Evolutionary conservation across 2,888 invertebrate genomes (phyloP), one percentile per base, ranked within the genome.

Genomic region (Tiphia femorata): DNA sequence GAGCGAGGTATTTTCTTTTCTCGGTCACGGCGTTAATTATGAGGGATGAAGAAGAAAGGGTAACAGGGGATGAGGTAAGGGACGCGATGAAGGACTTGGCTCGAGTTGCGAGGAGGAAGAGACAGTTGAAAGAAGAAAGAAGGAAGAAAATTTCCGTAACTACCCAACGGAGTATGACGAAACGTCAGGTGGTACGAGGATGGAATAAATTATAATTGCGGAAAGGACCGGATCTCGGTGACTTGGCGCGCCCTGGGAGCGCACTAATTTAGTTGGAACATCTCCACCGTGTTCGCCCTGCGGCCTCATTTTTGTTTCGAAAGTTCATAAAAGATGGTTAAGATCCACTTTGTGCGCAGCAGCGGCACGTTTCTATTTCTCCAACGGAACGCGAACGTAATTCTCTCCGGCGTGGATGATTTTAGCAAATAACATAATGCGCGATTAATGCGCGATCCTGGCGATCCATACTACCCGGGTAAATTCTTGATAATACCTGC

Each of bases 131-230:
- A 48, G 33, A 44, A 30, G 14, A 48, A 38, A 44, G 27, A 21
- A 35, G 7, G 35, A n/a, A n/a, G n/a, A n/a, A n/a, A n/a, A n/a
- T n/a, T n/a, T n/a, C n/a, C n/a, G n/a, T n/a, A n/a, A n/a, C n/a
- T n/a, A n/a, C n/a, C 3, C 29, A 30, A 2, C 16, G 14, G 21
- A 29, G 16, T 54, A 42, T 49, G 54, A 49, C 35, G n/a, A 46
- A 49, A 49, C 37, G 44, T 49, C 44, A 49, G 38, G 43, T 49
- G 49, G 30, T 12, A 49, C 12, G 40, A 38, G 23, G 19, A 38
- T 21, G 38, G 43, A 43, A 49, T 49, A 55, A 44, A 55, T 55
- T 55, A 55, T 44, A 49, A 55, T 55, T 43, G 49, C 40, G 49
- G 38, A 55, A 29, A 35, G 29, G 37, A 38, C 19, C 23, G 48